phyloP scores from a whole-genome alignment of 2,888 invertebrate genomes.

The Cantharis flavilabris region DNA sequence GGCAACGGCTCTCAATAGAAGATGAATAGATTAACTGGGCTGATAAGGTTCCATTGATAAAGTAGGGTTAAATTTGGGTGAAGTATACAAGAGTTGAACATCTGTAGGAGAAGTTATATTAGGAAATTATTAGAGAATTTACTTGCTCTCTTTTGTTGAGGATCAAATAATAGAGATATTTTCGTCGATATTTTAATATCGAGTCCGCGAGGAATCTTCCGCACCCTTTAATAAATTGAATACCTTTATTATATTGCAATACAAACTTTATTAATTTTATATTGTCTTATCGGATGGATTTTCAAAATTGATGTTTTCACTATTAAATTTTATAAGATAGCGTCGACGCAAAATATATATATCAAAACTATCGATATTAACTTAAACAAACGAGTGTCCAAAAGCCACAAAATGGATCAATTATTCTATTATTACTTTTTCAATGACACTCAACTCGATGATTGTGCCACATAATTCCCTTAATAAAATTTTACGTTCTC shows the following conservation, averaged over 20 bases:
- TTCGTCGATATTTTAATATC: slow-evolving; percentile 41
- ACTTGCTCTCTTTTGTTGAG: slow-evolving; percentile 35
- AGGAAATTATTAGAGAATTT: slow-evolving; percentile 39
- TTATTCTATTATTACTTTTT: slow-evolving; percentile 51
- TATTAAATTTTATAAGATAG: neutral
- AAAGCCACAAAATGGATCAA: slow-evolving; percentile 48
- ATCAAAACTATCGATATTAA: slow-evolving; percentile 15
- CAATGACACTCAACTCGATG: slow-evolving; percentile 49
- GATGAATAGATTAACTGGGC: slow-evolving; percentile 8
- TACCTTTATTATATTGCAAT: slow-evolving; percentile 30
- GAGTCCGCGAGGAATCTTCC: slow-evolving; percentile 33
- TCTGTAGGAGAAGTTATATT: slow-evolving; percentile 33
- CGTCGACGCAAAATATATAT: neutral
- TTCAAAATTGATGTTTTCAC: neutral
- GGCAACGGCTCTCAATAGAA: slow-evolving; percentile 4
- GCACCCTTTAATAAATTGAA: slow-evolving; percentile 35
- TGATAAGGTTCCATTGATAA: slow-evolving; percentile 7
- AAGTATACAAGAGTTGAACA: slow-evolving; percentile 26
- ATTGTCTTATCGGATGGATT: neutral
- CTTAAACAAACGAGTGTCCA: slow-evolving; percentile 41
- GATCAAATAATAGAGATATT: slow-evolving; percentile 38
- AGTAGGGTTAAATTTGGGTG: slow-evolving; percentile 13
- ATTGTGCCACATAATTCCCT: slow-evolving; percentile 50
- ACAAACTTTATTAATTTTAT: slow-evolving; percentile 10
- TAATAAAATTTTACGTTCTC: slow-evolving; percentile 52